phyloP scores from a whole-genome alignment of 2,113 vertebrate genomes.

The Phalacrocorax pelagicus region DNA sequence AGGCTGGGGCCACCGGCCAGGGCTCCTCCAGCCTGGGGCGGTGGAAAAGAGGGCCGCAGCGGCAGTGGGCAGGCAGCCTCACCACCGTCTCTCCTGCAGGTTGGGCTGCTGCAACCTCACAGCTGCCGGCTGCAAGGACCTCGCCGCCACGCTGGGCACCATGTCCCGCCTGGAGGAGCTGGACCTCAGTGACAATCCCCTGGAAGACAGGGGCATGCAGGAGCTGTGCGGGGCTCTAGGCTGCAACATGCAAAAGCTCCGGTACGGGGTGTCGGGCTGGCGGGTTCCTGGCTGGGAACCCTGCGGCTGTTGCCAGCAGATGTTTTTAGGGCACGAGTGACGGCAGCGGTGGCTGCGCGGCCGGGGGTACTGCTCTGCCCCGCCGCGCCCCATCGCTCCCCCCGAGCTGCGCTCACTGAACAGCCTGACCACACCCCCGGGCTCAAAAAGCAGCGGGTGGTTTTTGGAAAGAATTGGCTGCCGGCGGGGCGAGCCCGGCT shows the following conservation, averaged over 20 bases:
- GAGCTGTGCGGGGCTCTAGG: background rate
- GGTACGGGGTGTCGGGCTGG: background rate
- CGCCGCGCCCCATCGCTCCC: accelerated
- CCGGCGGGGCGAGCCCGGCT: background rate
- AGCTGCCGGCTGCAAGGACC: background rate
- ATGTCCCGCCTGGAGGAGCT: background rate
- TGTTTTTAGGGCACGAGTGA: background rate
- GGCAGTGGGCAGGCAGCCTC: accelerated
- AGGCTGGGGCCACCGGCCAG: background rate
- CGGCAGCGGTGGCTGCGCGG: background rate
- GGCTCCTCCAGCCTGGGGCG: background rate
- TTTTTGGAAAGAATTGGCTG: background rate
- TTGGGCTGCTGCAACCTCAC: background rate
- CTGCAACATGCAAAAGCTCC: background rate
- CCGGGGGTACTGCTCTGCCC: background rate
- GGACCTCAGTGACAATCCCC: background rate
- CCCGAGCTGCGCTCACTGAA: background rate
- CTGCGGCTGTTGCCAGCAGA: background rate
- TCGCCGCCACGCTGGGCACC: accelerated
- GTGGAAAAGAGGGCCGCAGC: too few species aligned
- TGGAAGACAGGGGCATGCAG: background rate
- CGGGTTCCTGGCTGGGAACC: too few species aligned
- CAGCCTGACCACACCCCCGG: too few species aligned
- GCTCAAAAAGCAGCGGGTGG: background rate
- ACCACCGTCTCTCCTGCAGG: background rate